Base-by-base conservation (phyloP, 2,797 vertebrate species). In the Lithobates pipiens region DNA sequence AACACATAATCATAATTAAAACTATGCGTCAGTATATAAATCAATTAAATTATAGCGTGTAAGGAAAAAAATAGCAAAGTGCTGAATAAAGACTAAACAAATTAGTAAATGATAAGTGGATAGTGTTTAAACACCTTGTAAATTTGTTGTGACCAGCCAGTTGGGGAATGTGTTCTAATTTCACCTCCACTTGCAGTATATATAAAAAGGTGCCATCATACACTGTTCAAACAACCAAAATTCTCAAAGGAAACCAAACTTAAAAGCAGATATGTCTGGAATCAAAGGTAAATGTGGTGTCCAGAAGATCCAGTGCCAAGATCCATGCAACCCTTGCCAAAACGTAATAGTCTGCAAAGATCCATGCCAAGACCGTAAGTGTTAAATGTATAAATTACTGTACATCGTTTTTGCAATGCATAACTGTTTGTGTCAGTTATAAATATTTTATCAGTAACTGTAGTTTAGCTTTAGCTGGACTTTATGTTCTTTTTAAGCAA, bases 241-340 rank as follows among this genome's bases (percentile, higher is more conserved):
- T 54, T 54, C 3, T 54, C 18, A 16, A 54, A 54, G 50, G 16
- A n/a, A 65, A 65, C 23, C n/a, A 11, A 65, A 10, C 11, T 46
- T 32, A 13, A 25, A 32, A 78, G 23, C 34, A 42, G 32, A n/a
- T 23, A 46, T 44, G 42, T 44, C 76, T 78, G 76, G 76, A 67
- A 25, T 42, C 76, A 78, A 78, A 44, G 42, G 42, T 3, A 29
- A 16, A 78, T 25, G 42, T 44, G 42, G n/a, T 32, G 27, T n/a
- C 21, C 29, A 78, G 18, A 67, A 36, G 29, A 16, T 34, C 21
- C 61, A 78, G 0, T 78, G 76, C 34, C 18, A 78, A 25, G 61
- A 78, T 78, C 76, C 61, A 25, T 77, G 76, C 76, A 25, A 65
- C 61, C 61, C 61, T n/a, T 65, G 61, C 61, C 61, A 65, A 65